These are phyloP conservation scores for Drosophila borealis DNA, from an alignment of 2,888 invertebrate genomes.

Conservation along the genomic window DNA sequence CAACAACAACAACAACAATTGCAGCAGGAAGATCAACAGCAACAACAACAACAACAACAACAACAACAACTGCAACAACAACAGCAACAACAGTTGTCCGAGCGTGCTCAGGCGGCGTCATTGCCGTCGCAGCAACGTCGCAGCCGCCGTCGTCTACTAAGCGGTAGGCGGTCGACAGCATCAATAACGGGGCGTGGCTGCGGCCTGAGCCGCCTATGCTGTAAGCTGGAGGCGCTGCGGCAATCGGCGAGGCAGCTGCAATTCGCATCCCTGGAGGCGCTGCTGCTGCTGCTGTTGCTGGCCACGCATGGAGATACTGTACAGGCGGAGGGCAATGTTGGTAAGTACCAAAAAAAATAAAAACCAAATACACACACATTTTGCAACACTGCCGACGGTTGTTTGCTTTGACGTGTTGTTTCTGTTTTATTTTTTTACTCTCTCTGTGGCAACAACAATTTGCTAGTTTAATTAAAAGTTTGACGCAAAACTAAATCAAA, in stretches of 20 bases:
- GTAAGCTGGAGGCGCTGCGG: slow-evolving; percentile 57
- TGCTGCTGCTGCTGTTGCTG: slow-evolving; percentile 70
- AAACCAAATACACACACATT: background rate
- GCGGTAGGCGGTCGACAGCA: slow-evolving; percentile 33
- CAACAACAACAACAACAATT: slow-evolving; percentile 44
- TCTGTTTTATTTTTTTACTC: background rate
- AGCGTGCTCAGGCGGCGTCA: slow-evolving; percentile 37
- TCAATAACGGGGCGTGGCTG: slow-evolving; percentile 39
- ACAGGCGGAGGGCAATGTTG: slow-evolving; percentile 84
- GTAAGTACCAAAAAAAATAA: slow-evolving; percentile 69
- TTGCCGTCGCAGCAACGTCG: slow-evolving; percentile 21
- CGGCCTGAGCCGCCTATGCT: slow-evolving; percentile 49
- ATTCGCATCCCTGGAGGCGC: slow-evolving; percentile 52
- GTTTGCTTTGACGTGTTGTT: slow-evolving; percentile 4
- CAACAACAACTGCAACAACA: background rate
- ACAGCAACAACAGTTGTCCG: slow-evolving; percentile 8
- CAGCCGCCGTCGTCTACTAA: slow-evolving; percentile 33
- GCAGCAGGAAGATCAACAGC: slow-evolving; percentile 15
- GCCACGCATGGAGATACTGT: slow-evolving; percentile 74
- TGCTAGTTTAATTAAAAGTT: slow-evolving; percentile 75
- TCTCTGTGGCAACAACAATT: slow-evolving; percentile 58
- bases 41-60: slow-evolving; percentile 6
- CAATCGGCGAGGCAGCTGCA: slow-evolving; percentile 53
- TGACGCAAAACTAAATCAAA: slow-evolving; percentile 38
- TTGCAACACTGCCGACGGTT: slow-evolving; percentile 5